Evolutionary conservation across 2,797 vertebrate species (phyloP).

Genomic region (Semaprochilodus insignis): DNA sequence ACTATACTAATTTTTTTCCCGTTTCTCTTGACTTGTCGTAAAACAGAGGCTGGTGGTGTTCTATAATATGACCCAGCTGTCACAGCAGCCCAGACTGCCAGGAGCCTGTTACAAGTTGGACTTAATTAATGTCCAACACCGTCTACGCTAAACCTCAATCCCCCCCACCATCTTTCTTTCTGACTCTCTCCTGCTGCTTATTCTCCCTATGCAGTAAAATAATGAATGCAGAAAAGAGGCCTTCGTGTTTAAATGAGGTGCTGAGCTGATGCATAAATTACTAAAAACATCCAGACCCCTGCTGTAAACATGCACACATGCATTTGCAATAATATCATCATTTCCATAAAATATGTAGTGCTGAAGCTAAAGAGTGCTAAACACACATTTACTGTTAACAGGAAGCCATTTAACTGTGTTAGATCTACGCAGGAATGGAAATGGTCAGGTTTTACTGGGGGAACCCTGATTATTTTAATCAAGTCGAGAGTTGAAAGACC

Average conservation of each 20-base stretch:
- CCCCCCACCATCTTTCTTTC: slow-evolving; percentile 30
- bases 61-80: slow-evolving; percentile 57
- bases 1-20: too few species aligned
- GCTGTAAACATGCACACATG: slow-evolving; percentile 17
- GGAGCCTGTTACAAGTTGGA: slow-evolving; percentile 57
- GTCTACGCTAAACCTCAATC: slow-evolving; percentile 52
- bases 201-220: slow-evolving; percentile 38
- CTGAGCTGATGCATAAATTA: slow-evolving; percentile 8
- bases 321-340: background rate
- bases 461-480: too few species aligned
- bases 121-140: slow-evolving; percentile 60
- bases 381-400: background rate
- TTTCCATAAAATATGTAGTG: background rate
- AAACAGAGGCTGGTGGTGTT: slow-evolving; percentile 35
- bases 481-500: too few species aligned
- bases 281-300: slow-evolving; percentile 28
- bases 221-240: slow-evolving; percentile 49
- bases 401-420: too few species aligned
- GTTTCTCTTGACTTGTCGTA: slow-evolving; percentile 46
- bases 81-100: slow-evolving; percentile 58
- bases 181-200: slow-evolving; percentile 43
- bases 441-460: too few species aligned
- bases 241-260: slow-evolving; percentile 51
- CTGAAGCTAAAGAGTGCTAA: background rate
- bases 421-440: too few species aligned